phyloP scores from a whole-genome alignment of 2,113 vertebrate species.

The Fukomys damarensis region DNA sequence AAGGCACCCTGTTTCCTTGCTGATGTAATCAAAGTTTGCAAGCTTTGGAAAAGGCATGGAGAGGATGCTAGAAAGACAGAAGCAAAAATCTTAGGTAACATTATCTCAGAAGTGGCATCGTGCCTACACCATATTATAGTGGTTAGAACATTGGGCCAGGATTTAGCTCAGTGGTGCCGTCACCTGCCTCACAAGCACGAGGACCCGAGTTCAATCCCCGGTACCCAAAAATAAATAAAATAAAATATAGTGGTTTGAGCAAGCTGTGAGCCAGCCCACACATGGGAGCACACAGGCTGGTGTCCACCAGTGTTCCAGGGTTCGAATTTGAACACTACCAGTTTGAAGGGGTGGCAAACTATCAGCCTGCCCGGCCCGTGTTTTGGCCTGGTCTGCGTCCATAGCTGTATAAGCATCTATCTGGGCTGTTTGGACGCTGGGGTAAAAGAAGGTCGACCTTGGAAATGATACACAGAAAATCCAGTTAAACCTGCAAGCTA shows the following conservation, averaged over 20 bases:
- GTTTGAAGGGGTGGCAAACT: neutral
- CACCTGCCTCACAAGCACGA: too few relatives aligned
- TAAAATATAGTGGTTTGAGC: neutral
- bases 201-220: too few relatives aligned
- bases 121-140: neutral
- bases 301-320: neutral
- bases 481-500: neutral
- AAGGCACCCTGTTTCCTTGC: neutral
- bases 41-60: neutral
- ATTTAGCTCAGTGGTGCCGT: too few relatives aligned
- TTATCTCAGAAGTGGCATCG: neutral
- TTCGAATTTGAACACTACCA: neutral
- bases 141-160: too few relatives aligned
- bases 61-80: neutral
- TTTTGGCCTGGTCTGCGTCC: neutral
- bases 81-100: neutral
- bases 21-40: neutral
- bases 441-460: neutral
- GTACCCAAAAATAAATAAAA: too few relatives aligned
- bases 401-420: neutral
- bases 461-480: neutral
- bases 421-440: neutral
- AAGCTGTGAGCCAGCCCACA: neutral
- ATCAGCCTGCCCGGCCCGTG: neutral
- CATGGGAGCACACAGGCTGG: neutral